These are phyloP conservation scores for Aethes cnicana DNA, from an alignment of 2,888 invertebrate species.

Conservation along the genomic window DNA sequence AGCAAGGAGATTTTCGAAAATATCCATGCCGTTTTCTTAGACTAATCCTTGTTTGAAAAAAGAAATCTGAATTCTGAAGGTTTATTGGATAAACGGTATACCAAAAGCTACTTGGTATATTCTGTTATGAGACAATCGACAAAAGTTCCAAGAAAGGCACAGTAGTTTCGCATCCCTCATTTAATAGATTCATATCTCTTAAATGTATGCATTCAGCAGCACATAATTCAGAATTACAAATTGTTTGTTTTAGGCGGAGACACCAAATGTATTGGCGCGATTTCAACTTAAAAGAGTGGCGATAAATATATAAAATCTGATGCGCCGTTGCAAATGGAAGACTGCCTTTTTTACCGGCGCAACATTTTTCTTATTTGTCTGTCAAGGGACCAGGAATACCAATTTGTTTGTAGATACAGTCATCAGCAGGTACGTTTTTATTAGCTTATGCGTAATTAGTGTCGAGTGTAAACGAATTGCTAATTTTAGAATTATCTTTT, in stretches of 20 bases:
- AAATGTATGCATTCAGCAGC: constrained; percentile 81
- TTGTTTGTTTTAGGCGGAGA: constrained; percentile 80
- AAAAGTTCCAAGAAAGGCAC: constrained; percentile 37
- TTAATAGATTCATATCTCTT: constrained; percentile 80
- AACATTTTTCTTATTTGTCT: constrained; percentile 65
- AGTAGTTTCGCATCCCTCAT: constrained; percentile 54
- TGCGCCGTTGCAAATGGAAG: constrained; percentile 66
- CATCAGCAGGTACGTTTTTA: constrained; percentile 55
- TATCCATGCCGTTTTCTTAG: no score
- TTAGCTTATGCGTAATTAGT: constrained; percentile 52
- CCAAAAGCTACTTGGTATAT: constrained; percentile 1
- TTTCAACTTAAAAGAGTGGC: constrained; percentile 77
- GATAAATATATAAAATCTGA: constrained; percentile 75
- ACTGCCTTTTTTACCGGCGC: constrained; percentile 48
- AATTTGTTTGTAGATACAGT: constrained; percentile 61
- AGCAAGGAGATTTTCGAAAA: no score
- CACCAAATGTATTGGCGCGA: constrained; percentile 78
- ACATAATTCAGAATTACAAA: constrained; percentile 82
- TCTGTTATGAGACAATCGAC: constrained; percentile 43
- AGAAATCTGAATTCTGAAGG: neutral
- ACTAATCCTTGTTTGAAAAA: no score
- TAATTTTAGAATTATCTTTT: neutral
- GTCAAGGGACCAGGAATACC: constrained; percentile 64
- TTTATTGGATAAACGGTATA: neutral
- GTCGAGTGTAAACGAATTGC: constrained; percentile 49